These are phyloP conservation scores for Tokudaia muenninki DNA, from an alignment of 2,797 vertebrate species.

Conservation along the genomic window DNA sequence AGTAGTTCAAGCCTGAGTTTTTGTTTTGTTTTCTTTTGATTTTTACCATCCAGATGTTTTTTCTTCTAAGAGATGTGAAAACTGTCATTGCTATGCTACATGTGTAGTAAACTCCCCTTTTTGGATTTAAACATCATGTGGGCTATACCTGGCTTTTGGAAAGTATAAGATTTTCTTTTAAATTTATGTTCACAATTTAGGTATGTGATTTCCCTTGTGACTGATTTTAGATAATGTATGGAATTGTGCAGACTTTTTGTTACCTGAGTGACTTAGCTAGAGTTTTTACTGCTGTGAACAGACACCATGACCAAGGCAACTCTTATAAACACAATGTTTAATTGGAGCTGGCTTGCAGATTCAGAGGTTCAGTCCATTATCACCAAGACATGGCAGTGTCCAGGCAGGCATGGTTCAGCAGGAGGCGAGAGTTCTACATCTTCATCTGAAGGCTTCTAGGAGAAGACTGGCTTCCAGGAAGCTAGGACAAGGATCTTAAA, in stretches of 20 bases:
- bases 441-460: neutral
- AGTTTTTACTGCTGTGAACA: neutral
- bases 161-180: neutral
- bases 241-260: neutral
- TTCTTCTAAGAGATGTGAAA: conserved; percentile 32
- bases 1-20: conserved; percentile 6
- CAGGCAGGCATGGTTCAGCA: too few species aligned
- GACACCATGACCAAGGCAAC: neutral
- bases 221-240: conserved; percentile 16
- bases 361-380: neutral
- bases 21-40: neutral
- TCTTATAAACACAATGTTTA: neutral
- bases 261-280: neutral
- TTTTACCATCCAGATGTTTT: conserved; percentile 15
- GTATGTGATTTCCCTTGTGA: neutral
- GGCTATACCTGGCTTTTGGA: neutral
- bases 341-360: neutral
- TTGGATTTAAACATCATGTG: neutral
- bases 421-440: neutral
- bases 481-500: neutral
- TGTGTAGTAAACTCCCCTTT: neutral
- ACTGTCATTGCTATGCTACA: conserved; percentile 8
- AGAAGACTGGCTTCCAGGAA: neutral
- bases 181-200: neutral
- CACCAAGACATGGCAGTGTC: neutral